Evolutionary conservation across 2,888 invertebrate genomes (phyloP).

Genomic region (Stenolophus ochropezus): DNA sequence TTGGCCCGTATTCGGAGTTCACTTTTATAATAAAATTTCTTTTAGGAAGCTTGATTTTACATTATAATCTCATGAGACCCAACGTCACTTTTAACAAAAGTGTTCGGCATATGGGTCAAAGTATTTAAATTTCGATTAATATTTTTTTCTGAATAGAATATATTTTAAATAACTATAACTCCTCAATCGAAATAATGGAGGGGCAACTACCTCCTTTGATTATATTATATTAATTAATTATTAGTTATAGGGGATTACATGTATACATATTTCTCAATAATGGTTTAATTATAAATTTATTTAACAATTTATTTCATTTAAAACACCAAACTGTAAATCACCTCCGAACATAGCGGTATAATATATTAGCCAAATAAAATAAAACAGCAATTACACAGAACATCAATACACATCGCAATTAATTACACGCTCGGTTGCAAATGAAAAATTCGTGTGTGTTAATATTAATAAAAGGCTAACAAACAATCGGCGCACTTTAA

Average conservation of each 20-base stretch:
- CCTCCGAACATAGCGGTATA: background rate
- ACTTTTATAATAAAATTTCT: no score
- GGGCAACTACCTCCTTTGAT: background rate
- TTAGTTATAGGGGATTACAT: no score
- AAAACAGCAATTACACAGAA: background rate
- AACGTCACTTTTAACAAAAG: no score
- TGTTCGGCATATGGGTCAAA: no score
- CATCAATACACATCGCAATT: background rate
- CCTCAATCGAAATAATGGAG: no score
- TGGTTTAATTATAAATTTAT: background rate
- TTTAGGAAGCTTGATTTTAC: no score
- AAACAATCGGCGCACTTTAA: conserved; percentile 10
- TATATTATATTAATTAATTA: background rate
- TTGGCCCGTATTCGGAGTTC: no score
- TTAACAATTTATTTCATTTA: background rate
- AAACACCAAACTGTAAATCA: background rate
- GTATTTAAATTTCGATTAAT: no score
- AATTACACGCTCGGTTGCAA: background rate
- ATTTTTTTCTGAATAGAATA: no score
- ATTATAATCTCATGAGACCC: no score
- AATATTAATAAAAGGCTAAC: conserved; percentile 25
- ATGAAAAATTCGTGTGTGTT: conserved; percentile 21
- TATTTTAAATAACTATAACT: no score
- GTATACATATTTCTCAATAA: background rate
- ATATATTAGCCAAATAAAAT: background rate